Percentiles rank a stretch among this genome's conserved stretches.
Conservation (phyloP, 1,140 invertebrate species). For the Heliconius nattereri region DNA sequence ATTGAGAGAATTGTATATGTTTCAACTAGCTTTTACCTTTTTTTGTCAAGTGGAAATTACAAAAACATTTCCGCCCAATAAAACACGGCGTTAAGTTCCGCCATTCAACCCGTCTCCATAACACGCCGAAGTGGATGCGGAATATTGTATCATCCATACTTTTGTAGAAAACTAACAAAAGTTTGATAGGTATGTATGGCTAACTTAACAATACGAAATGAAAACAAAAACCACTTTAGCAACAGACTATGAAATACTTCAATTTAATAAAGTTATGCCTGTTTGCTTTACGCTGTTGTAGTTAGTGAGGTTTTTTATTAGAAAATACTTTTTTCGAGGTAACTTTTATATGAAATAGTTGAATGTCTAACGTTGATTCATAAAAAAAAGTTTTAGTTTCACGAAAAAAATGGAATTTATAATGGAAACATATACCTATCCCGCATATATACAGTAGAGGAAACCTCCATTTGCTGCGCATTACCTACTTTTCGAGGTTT, state of each 20-base stretch:
- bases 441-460: not conserved
- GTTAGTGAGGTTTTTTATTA: not conserved
- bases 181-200: not conserved
- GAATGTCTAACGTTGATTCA: too few species aligned
- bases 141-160: not conserved
- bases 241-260: not conserved
- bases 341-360: not conserved
- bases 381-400: not conserved
- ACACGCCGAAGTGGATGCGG: not conserved
- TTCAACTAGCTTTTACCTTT: too few species aligned
- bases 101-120: not conserved
- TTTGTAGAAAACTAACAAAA: not conserved
- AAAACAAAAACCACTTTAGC: not conserved
- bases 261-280: not conserved
- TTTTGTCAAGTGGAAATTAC: too few species aligned
- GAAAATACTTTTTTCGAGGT: not conserved
- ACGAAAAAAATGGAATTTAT: not conserved
- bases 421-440: not conserved
- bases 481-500: not conserved
- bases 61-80: too few species aligned
- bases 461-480: not conserved
- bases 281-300: not conserved
- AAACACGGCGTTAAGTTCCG: too few species aligned
- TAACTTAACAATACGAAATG: not conserved
- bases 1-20: too few species aligned